Evolutionary conservation across 2,888 invertebrate species (phyloP), one percentile per base, ranked within the genome.

Genomic region (Matsumyia berberina): DNA sequence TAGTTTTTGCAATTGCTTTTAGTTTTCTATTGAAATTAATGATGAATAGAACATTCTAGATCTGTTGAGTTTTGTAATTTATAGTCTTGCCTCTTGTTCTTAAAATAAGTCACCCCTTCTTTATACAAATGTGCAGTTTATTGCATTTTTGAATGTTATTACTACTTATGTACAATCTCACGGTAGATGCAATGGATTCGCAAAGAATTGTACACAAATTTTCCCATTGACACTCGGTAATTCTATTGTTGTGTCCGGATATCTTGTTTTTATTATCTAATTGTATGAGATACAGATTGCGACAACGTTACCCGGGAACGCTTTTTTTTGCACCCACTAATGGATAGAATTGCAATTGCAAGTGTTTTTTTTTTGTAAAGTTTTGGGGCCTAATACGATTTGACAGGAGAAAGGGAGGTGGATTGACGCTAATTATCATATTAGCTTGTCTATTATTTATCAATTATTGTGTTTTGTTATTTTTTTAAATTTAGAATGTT

Each of bases 211-310:
- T 8, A 55, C 9, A 33, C 9, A 62, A 46, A 46, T 35, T 55
- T 80, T 85, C 85, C 80, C 80, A 85, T 76, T 70, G 74, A 70
- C 37, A 62, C 58, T 69, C 80, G 70, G 44, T 80, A 85, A 85
- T 85, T 85, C 85, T 76, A 76, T 85, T 85, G 85, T 85, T 76
- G 37, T 70, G 31, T 49, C n/a, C 35, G 67, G 57, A 53, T 66
- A 85, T 85, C 69, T 64, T 57, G 49, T 53, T 70, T 31, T 42
- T 69, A 8, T 60, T 79, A 79, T 79, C 66, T 60, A 17, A 55
- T 64, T 51, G 31, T 33, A 35, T 44, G 44, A 67, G 60, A 55
- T 72, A 62, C 55, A 19, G 66, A 60, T 66, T 37, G 44, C 24
- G 17, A 33, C 42, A 46, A 60, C 58, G 53, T 39, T n/a, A 57